Base-by-base conservation (phyloP, 2,797 vertebrate genomes). In the Cephalopachus bancanus region DNA sequence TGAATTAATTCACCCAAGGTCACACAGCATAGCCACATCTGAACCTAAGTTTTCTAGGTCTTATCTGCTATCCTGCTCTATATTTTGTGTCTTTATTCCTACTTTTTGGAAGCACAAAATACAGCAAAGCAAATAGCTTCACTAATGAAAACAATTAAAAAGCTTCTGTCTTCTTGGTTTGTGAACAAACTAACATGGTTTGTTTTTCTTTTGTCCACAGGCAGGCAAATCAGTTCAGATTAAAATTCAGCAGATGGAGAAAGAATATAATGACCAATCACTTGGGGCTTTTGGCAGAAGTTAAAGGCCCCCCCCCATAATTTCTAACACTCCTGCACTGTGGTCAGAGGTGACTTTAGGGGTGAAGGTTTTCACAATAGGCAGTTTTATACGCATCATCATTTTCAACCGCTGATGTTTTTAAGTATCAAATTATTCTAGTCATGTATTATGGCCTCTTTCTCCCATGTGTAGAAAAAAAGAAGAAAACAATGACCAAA, bases 81-180 rank as follows among this genome's bases (percentile, higher is more conserved):
- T 86, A 51, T 86, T 83, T 83, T 85, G 10, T 60, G 5, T 60
- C 33, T 88, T 87, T 87, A 44, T 95, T 90, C 9, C 83, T 59
- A 67, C 8, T 4, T 62, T 93, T 51, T 87, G 62, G 94, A 49
- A 71, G 28, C 67, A 94, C 28, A 84, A 83, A 75, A 55, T 83
- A 11, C n/a, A 94, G 26, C 33, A 90, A 75, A 49, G 49, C 62
- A 67, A 92, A 74, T 33, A 91, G 26, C 30, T 87, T 88, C 59
- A 62, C 26, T 59, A 75, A 72, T 64, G 37, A 89, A 86, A 51
- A 59, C 17, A 90, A 62, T 65, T n/a, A 51, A 59, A 85, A 76
- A 2, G 8, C 24, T 30, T 80, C n/a, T 11, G 9, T 84, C 55
- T 65, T 92, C 37, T 84, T 80, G 14, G 15, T 15, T 90, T 89